Evolutionary conservation across 2,113 vertebrate species (phyloP).

Genomic region (Corydoras sp.): DNA sequence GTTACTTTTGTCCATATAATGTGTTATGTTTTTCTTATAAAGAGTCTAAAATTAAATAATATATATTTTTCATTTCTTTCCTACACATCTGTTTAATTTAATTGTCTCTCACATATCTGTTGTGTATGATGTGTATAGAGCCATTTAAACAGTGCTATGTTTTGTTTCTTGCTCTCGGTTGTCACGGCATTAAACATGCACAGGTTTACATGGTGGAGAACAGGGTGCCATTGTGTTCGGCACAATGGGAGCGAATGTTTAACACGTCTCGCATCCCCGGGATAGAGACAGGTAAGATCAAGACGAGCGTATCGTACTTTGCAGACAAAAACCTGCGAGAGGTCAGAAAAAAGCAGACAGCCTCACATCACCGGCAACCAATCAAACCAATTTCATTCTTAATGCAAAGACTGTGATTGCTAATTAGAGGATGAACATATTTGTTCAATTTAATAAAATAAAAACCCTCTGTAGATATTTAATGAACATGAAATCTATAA

Average conservation of each 20-base stretch:
- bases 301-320: constrained; percentile 25
- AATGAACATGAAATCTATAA: no score
- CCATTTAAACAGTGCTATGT: constrained; percentile 58
- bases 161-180: constrained; percentile 55
- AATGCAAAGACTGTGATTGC: no score
- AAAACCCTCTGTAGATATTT: neutral
- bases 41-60: no score
- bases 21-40: no score
- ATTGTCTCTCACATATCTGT: no score
- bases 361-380: constrained; percentile 24
- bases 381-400: no score
- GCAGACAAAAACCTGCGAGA: constrained; percentile 29
- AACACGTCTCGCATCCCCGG: constrained; percentile 87
- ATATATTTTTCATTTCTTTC: no score
- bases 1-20: no score
- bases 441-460: neutral
- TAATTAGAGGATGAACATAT: no score
- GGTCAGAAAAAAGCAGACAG: constrained; percentile 35
- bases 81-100: no score
- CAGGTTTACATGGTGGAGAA: constrained; percentile 91
- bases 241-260: constrained; percentile 96
- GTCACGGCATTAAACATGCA: constrained; percentile 43
- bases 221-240: constrained; percentile 89
- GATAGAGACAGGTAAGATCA: constrained; percentile 83
- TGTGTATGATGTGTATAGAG: constrained; percentile 26